Evolutionary conservation across 2,113 vertebrate species (phyloP).

Genomic region (Brachypodius melanocephalos): DNA sequence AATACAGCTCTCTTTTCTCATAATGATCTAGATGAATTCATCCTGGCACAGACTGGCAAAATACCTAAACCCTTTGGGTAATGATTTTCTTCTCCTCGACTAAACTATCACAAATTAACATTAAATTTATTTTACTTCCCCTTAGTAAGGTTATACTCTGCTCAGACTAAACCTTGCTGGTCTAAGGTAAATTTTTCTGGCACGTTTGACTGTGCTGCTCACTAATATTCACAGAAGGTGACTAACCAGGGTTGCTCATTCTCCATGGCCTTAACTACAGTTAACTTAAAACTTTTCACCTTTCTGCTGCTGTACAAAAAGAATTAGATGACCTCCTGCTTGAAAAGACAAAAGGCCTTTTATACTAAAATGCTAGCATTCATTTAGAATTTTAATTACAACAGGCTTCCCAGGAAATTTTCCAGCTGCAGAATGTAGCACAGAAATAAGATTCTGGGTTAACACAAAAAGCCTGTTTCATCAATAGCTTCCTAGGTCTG

Average conservation of each 20-base stretch:
- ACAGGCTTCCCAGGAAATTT: not conserved
- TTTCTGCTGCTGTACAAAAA: not conserved
- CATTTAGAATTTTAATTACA: conserved; percentile 21
- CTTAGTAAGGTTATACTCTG: not conserved
- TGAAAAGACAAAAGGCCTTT: not conserved
- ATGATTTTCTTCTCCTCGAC: not conserved
- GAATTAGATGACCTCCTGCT: not conserved
- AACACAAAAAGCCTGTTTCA: not conserved
- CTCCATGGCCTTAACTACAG: conserved; percentile 25
- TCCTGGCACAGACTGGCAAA: not conserved
- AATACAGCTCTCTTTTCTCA: not conserved
- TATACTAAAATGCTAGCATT: not conserved
- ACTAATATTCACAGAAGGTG: not conserved
- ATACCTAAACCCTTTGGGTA: not conserved
- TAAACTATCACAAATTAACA: not conserved
- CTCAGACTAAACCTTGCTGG: not conserved
- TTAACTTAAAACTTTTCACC: not conserved
- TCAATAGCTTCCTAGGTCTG: not conserved
- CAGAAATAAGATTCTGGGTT: not conserved
- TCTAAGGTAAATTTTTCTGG: not conserved
- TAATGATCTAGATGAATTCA: not conserved
- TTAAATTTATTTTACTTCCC: not conserved
- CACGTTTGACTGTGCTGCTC: not conserved
- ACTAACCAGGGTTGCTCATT: conserved; percentile 11
- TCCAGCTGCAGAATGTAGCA: not conserved